Base-by-base conservation (phyloP, 1,140 invertebrate species). In the Apis dorsata region DNA sequence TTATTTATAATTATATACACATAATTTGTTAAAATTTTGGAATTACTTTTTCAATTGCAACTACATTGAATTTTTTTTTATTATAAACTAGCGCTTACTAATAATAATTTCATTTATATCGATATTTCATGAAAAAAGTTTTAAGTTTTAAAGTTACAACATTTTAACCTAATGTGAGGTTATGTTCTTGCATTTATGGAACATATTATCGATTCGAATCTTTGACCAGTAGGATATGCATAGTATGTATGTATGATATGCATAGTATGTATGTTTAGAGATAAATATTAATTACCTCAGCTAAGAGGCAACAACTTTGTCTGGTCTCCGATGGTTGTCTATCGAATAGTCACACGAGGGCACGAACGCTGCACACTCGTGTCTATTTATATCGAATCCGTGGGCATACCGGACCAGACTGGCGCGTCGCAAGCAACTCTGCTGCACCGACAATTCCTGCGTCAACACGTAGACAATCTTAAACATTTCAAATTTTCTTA, bases 301-400 rank as follows among this genome's bases (percentile, higher is more conserved):
- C n/a, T 55, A 49, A 15, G 84, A 49, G 53, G 82, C 71, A 84
- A 75, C 44, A 62, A 81, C 21, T 65, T 55, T 55, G 60, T 28
- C 49, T 24, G 51, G 57, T 17, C 34, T 28, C 12, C 15, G 28
- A 73, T 68, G 65, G 19, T 69, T 34, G 59, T 51, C 59, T 59
- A 72, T 78, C 75, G 81, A 71, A 71, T 83, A 83, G 76, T 71
- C 34, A 34, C 75, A 68, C 66, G 68, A 76, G n/a, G 28, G 75
- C 69, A 83, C 68, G 81, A 79, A 71, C 76, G 53, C 55, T 19
- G 72, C 57, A 65, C 79, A 51, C 73, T 70, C 44, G 68, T 60
- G 76, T 79, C 86, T 87, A 87, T 87, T 87, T 87, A 87, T 87
- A 87, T 83, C 86, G 83, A 87, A 87, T 87, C 86, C 86, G 86